Percentiles rank a stretch among this genome's conserved stretches.
Conservation (phyloP, 2,113 vertebrate genomes). For the Ptilonorhynchus violaceus region DNA sequence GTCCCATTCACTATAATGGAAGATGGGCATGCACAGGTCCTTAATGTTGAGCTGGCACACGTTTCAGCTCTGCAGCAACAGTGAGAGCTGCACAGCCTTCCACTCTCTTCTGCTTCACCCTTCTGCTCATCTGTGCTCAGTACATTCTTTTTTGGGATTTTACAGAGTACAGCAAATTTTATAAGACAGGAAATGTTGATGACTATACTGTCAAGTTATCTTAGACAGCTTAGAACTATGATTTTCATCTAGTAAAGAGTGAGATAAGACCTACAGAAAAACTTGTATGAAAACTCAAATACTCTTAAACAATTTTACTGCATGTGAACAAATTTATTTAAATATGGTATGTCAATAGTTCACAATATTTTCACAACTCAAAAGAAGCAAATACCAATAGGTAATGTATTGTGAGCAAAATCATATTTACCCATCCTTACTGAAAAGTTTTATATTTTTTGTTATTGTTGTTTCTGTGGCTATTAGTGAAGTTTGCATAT, state of each 20-base stretch:
- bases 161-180: background rate
- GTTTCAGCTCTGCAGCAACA: background rate
- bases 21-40: fast-evolving
- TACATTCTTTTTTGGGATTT: background rate
- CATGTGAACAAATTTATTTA: background rate
- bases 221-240: background rate
- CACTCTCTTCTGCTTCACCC: background rate
- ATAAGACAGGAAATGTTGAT: background rate
- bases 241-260: background rate
- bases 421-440: background rate
- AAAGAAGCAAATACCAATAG: background rate
- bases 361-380: background rate
- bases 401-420: background rate
- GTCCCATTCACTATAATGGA: background rate
- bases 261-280: background rate
- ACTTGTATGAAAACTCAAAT: background rate
- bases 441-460: background rate
- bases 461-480: background rate
- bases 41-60: background rate
- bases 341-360: background rate
- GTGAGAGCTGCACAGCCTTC: background rate
- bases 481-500: background rate
- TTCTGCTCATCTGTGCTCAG: background rate
- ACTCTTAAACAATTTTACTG: background rate
- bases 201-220: background rate